Evolutionary conservation across 2,888 invertebrate genomes (phyloP), one percentile per base, ranked within the genome.

Genomic region (Lutraria lutraria): DNA sequence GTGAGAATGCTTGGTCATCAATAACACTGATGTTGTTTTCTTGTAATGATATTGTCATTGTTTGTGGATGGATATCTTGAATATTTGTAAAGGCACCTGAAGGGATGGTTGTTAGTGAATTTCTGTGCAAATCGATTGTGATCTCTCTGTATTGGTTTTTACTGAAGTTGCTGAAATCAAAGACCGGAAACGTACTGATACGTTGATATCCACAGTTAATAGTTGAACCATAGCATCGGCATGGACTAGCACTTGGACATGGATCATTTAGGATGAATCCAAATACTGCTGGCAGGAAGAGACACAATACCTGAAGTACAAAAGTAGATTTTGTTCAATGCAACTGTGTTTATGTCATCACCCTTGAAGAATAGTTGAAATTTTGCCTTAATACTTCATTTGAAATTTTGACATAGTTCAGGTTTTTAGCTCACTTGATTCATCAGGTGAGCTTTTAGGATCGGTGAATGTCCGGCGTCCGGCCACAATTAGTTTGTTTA

Each of bases 181-280:
- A 80, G 13, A n/a, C n/a, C 15, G 85, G 85, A 81, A 85, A 80
- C 10, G n/a, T 56, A 19, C 29, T n/a, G 56, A 85, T 60, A 43
- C 52, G 85, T 81, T 85, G 29, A 60, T 80, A 80, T 6, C 21
- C 80, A 80, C 85, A 85, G 60, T 80, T 53, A 10, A 85, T 52
- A 8, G 12, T 29, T 52, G 80, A 43, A 34, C 85, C 54, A 43
- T 85, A 85, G n/a, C 85, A 85, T 63, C 85, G 80, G 19, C 85
- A 85, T 16, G 85, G 85, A 19, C 56, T 43, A 0, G 80, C 43
- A 15, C 34, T 79, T 10, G 85, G 85, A 43, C 85, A 85, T 12
- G 80, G 85, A 56, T 85, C 85, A 60, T 29, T 54, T 25, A 85
- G 31, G 43, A 85, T 56, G 34, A 85, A 85, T 63, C 80, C 85